A percentile compares a stretch with the other conserved stretches of the same genome.
Conservation (phyloP, 2,113 vertebrate species). For the Pithys albifrons region DNA sequence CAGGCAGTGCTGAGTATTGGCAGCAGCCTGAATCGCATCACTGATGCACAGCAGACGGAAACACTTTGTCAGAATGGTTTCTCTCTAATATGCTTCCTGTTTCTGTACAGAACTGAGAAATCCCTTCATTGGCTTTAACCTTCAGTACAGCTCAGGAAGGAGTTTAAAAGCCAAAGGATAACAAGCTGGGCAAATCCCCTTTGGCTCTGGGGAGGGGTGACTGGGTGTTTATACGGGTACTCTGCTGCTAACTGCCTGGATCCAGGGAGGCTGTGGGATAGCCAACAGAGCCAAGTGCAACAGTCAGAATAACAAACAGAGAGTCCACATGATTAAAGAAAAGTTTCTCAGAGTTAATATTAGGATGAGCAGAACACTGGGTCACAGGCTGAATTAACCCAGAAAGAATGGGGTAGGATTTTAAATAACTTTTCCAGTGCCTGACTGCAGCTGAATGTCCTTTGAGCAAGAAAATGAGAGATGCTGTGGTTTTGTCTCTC, state of each 20-base stretch:
- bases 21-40: neutral
- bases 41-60: neutral
- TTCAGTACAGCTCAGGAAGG: neutral
- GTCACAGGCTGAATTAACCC: constrained; percentile 12
- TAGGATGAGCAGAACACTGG: constrained; percentile 8
- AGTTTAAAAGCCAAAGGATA: neutral
- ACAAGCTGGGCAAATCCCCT: neutral
- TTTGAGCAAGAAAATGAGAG: neutral
- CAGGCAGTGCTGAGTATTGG: neutral
- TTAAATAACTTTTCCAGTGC: neutral
- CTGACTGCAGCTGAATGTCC: neutral
- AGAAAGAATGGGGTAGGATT: neutral
- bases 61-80: accelerated
- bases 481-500: neutral
- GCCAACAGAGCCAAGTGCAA: neutral
- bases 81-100: neutral
- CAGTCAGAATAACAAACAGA: constrained; percentile 39
- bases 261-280: neutral
- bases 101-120: neutral
- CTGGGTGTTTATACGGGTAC: neutral
- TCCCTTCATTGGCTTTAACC: neutral
- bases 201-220: neutral
- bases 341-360: constrained; percentile 58
- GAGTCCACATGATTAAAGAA: neutral
- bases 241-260: neutral